These are phyloP conservation scores for Galemys pyrenaicus DNA, from an alignment of 2,113 vertebrate genomes.

Conservation along the genomic window DNA sequence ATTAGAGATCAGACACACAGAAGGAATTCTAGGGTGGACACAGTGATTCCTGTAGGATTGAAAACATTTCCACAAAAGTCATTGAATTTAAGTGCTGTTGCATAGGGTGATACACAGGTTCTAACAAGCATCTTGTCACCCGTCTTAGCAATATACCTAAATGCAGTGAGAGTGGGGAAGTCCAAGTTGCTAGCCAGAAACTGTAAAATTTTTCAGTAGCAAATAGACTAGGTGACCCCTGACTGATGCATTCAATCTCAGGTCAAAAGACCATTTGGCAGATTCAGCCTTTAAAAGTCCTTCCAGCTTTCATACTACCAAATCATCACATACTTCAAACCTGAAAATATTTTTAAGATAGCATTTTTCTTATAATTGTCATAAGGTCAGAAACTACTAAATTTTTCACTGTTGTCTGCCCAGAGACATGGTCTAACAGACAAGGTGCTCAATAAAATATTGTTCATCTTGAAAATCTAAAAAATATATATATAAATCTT, in stretches of 20 bases:
- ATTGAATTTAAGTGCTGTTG: not conserved
- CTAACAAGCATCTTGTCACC: not conserved
- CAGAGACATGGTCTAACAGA: not conserved
- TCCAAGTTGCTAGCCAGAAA: not conserved
- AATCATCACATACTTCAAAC: not conserved
- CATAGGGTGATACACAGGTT: not conserved
- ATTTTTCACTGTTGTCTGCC: not conserved
- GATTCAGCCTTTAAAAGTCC: not conserved
- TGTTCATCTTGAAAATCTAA: not conserved
- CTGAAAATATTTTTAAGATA: not conserved
- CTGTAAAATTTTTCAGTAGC: not conserved
- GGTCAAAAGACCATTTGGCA: not conserved
- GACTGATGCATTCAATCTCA: not conserved
- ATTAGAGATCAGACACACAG: not conserved
- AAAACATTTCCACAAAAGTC: slow-evolving; percentile 6
- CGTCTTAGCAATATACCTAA: not conserved
- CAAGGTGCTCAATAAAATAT: not conserved
- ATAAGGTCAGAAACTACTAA: not conserved
- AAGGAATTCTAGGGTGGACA: not conserved
- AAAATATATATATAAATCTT: not conserved
- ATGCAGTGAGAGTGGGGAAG: not conserved
- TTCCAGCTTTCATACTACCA: not conserved
- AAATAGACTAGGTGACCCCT: not conserved
- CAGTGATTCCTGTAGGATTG: not conserved
- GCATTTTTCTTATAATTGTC: not conserved